Evolutionary conservation across 2,113 vertebrate genomes (phyloP), one percentile per base, ranked within the genome.

Genomic region (Amblyornis subalaris): DNA sequence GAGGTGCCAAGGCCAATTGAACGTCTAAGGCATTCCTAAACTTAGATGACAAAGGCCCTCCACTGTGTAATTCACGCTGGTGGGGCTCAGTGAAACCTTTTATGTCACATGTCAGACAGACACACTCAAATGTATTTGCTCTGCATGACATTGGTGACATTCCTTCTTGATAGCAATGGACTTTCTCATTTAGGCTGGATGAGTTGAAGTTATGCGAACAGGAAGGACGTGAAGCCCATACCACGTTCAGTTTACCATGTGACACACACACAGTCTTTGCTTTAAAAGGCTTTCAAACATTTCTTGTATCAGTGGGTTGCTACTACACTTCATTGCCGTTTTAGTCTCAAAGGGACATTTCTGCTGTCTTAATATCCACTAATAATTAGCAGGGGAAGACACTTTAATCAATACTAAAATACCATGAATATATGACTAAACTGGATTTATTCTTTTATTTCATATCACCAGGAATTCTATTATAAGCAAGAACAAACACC

Each of bases 121-220:
- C 42, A 36, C 14, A 36, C 48, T 53, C 17, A 1, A 44, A 80
- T 33, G 55, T 69, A 48, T 83, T 72, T 82, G 77, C 84, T 65
- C 85, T 85, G 74, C 38, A 26, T 60, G 71, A 64, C 84, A 79
- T 87, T 79, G 80, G 86, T 94, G 83, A 44, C 89, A 94, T 96
- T 93, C 96, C 31, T 94, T 58, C 64, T 29, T 87, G 81, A 91
- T 83, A 95, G 42, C 71, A 83, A 55, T 44, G 51, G 81, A 71
- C 60, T 89, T 94, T 80, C 62, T 82, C 64, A 36, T 77, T 95
- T 70, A 64, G 71, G 29, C 24, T 80, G 78, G 71, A 85, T 64
- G 31, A 20, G 50, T 23, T 19, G 14, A 85, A 69, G 67, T 65
- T 83, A 71, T 71, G 67, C 22, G 67, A 91, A 44, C 38, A 85